Evolutionary conservation across 2,888 invertebrate species (phyloP), one percentile per base, ranked within the genome.

Genomic region (Bimastos eiseni): DNA sequence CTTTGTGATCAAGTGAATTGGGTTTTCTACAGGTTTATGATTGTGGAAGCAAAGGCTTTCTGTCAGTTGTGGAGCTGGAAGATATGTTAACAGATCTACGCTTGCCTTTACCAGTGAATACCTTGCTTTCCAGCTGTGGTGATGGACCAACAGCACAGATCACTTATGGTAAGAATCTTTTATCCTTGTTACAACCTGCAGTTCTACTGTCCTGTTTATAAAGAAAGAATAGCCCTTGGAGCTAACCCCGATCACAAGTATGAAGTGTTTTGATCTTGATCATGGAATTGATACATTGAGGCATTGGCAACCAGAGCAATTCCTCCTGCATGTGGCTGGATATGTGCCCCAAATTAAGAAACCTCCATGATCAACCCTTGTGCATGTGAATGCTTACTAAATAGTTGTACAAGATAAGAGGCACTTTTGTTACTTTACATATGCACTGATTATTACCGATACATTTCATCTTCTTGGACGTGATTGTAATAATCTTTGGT

Each of bases 71-170:
- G 34, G 86, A 86, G 37, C 86, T 86, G 6, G 24, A 36, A 0
- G 86, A 36, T 37, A 34, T 86, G 86, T 37, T 86, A 36, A 86
- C 37, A 19, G 86, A 6, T 86, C 34, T 86, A 5, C 11, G 19
- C 34, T 37, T 86, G 86, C 86, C 86, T 21, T 24, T 86, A 24
- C n/a, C 86, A 17, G 36, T 37, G 86, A 24, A 36, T 36, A 37
- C 30, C 24, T 86, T 86, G 86, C 86, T 86, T 86, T 34, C 86
- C 34, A 86, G 36, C 36, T 36, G 17, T 86, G 86, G 86, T 37
- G 86, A 86, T 86, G 86, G 86, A 86, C 86, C 86, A 86, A 86
- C 86, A 17, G 4, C 15, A 86, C 86, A 86, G 86, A 36, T 86
- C n/a, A 36, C 86, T 36, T 86, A 86, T 86, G 86, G 86, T 86